Evolutionary conservation across 2,888 invertebrate genomes (phyloP), one percentile per base, ranked within the genome.

Genomic region (Drosophila longiperda): DNA sequence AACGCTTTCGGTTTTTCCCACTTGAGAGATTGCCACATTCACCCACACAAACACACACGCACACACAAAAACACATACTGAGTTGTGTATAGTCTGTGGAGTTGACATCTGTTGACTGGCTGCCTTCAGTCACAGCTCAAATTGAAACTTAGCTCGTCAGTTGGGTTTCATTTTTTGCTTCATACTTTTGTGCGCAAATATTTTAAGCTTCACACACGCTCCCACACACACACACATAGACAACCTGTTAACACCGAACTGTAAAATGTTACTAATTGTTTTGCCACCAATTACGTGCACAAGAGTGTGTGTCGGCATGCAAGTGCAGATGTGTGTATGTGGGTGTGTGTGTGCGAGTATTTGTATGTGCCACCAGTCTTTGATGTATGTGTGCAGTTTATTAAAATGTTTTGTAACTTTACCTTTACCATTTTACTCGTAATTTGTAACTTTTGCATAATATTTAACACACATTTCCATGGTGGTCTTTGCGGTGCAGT

Each of bases 191-290:
- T 77, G 84, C 64, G 60, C 48, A 76, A 78, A 80, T 66, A 82
- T 80, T 62, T 83, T 69, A 73, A 66, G 62, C 61, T 65, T n/a
- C 32, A 40, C 66, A 66, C 58, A 42, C 26, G 36, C 45, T 60
- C 57, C 29, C 40, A 32, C 40, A 33, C 40, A 49, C 32, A 23
- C 17, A 45, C 20, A 32, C 52, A 49, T 45, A 60, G 40, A 52
- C 38, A 54, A 48, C 32, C 40, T 52, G 40, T 45, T 49, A 53
- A 50, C 66, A 54, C 50, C 50, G 62, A 84, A 79, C 78, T 84
- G 74, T 55, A 73, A 89, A 89, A 87, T 77, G 78, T 74, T 86
- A 72, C 90, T 89, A 87, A 87, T 87, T 87, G 90, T 89, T 87
- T 89, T 81, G 83, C 88, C 81, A 76, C 87, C 81, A 89, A 88